Evolutionary conservation across 2,888 invertebrate genomes (phyloP), one percentile per base, ranked within the genome.

Genomic region (Cryptophagus acutangulus): DNA sequence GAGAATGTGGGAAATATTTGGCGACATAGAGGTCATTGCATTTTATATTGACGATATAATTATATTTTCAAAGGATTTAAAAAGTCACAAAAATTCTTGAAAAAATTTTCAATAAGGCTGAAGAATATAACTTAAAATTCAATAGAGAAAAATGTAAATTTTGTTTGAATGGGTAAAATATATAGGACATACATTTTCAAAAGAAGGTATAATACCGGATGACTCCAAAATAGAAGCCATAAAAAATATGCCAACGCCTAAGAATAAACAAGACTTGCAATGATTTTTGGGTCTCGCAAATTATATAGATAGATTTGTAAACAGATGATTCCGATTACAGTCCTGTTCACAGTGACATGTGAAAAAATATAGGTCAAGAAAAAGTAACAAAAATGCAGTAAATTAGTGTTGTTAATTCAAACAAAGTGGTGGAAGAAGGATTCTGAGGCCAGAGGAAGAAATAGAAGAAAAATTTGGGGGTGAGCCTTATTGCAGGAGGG

Each of bases 91-190:
- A 12, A 3, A 31, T n/a, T 12, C 26, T 47, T 33, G 35, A 35
- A 35, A 1, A 24, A 20, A 5, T 35, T n/a, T 35, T 43, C n/a
- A 25, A 34, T n/a, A 17, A 14, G 18, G 36, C 43, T 15, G 30
- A 25, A 35, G 33, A 47, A 36, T 43, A 37, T 8, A 56, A 52
- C 1, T n/a, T n/a, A n/a, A n/a, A n/a, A n/a, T n/a, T n/a, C n/a
- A n/a, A n/a, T n/a, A n/a, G n/a, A n/a, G n/a, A 46, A 2, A 60
- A 64, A 45, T 62, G 61, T 45, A 14, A 44, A 10, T 56, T 61
- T 36, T 37, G 47, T 1, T 40, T 46, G 2, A 34, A 34, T 12
- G 28, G 38, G 31, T 62, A 2, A 48, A 51, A 16, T 59, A 57
- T 34, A 35, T 63, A 37, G 60, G 59, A 3, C 50, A 59, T 33